These are phyloP conservation scores for Anomalospiza imberbis DNA, from an alignment of 2,797 vertebrate genomes.

Conservation along the genomic window DNA sequence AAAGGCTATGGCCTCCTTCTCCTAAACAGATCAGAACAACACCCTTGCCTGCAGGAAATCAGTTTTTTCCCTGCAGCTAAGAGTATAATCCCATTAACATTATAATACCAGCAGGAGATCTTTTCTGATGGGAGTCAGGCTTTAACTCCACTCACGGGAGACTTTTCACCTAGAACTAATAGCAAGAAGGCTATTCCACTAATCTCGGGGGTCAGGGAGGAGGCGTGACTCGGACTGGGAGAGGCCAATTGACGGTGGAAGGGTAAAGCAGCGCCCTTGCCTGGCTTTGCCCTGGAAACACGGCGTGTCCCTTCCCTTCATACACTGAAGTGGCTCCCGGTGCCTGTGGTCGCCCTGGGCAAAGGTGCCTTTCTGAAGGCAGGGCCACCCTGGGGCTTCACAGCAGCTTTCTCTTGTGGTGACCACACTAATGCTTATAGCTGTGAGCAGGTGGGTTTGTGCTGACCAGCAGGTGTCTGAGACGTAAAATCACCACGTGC, in stretches of 20 bases:
- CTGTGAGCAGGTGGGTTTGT: not conserved
- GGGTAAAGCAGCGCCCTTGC: not conserved
- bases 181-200: not conserved
- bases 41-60: not conserved
- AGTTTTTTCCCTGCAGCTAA: not conserved
- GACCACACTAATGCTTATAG: fast-evolving
- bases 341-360: not conserved
- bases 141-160: not conserved
- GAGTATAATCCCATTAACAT: conserved; percentile 3
- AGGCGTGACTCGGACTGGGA: not conserved
- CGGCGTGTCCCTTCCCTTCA: fast-evolving
- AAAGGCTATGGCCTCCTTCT: not conserved
- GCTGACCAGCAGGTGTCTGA: fast-evolving
- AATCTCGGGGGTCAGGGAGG: not conserved
- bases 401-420: not conserved
- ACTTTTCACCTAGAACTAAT: not conserved
- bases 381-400: not conserved
- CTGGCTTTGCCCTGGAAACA: not conserved
- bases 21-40: not conserved
- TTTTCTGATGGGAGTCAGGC: not conserved
- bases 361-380: not conserved
- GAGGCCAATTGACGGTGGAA: not conserved
- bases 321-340: fast-evolving
- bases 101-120: not conserved
- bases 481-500: fast-evolving